These are phyloP conservation scores for Clarias platycephalus DNA, from an alignment of 2,797 vertebrate species.

Conservation along the genomic window DNA sequence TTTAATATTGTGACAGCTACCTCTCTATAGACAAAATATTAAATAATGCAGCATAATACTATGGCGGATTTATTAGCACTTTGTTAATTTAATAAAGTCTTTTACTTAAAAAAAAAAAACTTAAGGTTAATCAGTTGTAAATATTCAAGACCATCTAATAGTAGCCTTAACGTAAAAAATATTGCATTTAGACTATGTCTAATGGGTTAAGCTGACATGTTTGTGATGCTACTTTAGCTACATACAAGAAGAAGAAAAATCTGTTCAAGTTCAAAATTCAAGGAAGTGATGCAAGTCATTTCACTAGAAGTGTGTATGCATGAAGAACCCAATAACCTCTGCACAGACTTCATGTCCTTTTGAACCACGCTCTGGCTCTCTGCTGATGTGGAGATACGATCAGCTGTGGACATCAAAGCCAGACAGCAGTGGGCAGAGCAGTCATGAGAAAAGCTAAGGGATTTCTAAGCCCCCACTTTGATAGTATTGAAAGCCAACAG, in stretches of 20 bases:
- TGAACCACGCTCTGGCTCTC: constrained; percentile 54
- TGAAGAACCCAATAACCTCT: constrained; percentile 73
- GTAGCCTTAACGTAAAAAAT: not conserved
- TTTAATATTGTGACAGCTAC: not conserved
- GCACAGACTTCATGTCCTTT: constrained; percentile 41
- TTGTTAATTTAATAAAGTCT: not conserved
- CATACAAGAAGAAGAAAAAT: not conserved
- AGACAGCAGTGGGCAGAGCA: constrained; percentile 49
- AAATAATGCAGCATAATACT: not conserved
- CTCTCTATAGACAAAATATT: not conserved
- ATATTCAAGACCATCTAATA: not conserved
- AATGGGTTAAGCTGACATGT: not conserved
- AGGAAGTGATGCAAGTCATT: constrained; percentile 12
- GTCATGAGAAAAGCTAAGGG: constrained; percentile 54
- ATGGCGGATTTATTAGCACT: not conserved
- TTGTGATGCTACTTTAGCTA: not conserved
- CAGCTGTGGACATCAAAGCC: constrained; percentile 46
- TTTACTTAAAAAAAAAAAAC: not conserved
- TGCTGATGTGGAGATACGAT: constrained; percentile 47
- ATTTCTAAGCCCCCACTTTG: constrained; percentile 44
- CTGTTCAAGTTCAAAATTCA: not conserved
- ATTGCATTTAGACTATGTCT: too few species aligned
- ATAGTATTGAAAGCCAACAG: constrained; percentile 45
- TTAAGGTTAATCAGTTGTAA: not conserved
- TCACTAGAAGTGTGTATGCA: constrained; percentile 24